Conservation (phyloP, 2,888 invertebrate genomes). For the Calameuta pallipes region DNA sequence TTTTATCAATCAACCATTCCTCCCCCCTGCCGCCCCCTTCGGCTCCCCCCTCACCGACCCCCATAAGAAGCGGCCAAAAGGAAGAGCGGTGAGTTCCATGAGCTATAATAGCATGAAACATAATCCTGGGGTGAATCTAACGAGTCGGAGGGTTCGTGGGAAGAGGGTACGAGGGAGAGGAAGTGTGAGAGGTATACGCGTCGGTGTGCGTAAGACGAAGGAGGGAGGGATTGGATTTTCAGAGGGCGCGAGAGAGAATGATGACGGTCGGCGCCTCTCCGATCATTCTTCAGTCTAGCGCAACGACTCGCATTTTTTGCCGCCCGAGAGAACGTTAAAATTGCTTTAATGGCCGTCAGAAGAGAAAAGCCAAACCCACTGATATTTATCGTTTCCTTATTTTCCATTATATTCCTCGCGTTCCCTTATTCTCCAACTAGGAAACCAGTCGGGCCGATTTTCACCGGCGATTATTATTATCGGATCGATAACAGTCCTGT, state of each 20-base stretch:
- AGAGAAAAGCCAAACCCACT: conserved; percentile 28
- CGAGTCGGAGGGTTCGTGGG: conserved; percentile 11
- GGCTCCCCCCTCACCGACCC: conserved; percentile 21
- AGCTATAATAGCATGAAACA: conserved; percentile 50
- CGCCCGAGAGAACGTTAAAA: conserved; percentile 58
- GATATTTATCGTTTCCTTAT: conserved; percentile 49
- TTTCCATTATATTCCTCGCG: not conserved
- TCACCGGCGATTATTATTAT: not conserved
- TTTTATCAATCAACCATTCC: conserved; percentile 39
- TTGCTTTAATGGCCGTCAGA: conserved; percentile 58
- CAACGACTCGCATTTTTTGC: conserved; percentile 60
- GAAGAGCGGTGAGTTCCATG: conserved; percentile 11
- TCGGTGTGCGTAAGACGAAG: not conserved
- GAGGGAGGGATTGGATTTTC: conserved; percentile 21
- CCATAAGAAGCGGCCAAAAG: conserved; percentile 11
- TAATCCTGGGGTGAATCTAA: conserved; percentile 53
- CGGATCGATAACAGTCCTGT: not conserved
- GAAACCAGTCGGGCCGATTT: not conserved
- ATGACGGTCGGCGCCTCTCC: conserved; percentile 59
- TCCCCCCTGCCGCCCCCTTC: not conserved
- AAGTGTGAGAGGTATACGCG: conserved; percentile 17
- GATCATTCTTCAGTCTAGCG: conserved; percentile 65
- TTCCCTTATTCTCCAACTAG: not conserved
- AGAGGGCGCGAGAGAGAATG: conserved; percentile 41
- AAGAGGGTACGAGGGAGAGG: conserved; percentile 22